Percentiles rank a stretch among this genome's conserved stretches.
Evolutionary conservation across 2,113 vertebrate genomes (phyloP).

Genomic region (Triplophysa rosa): DNA sequence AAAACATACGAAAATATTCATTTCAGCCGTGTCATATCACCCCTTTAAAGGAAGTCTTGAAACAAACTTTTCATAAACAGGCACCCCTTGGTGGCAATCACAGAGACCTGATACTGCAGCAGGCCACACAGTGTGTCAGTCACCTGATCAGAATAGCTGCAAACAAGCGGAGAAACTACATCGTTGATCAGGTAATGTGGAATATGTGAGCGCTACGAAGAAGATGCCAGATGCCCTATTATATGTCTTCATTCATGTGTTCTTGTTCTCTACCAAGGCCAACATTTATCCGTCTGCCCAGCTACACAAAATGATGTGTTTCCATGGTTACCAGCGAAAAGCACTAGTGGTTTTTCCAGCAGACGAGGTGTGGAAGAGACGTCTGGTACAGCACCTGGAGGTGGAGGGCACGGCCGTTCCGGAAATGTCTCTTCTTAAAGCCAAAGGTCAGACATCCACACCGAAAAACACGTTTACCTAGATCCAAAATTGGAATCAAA

Average conservation of each 20-base stretch:
- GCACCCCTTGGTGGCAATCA: slow-evolving; percentile 58
- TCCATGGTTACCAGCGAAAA: slow-evolving; percentile 76
- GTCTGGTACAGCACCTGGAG: slow-evolving; percentile 71
- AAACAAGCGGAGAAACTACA: slow-evolving; percentile 81
- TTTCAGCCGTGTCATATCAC: no score
- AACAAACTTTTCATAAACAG: slow-evolving; percentile 40
- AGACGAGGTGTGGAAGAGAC: slow-evolving; percentile 81
- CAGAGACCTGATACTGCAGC: slow-evolving; percentile 76
- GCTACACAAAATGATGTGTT: slow-evolving; percentile 81
- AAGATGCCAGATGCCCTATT: background rate
- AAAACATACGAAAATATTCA: no score
- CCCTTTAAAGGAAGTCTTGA: no score
- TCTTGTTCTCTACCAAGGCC: slow-evolving; percentile 67
- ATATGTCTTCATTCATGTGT: background rate
- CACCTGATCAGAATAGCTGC: slow-evolving; percentile 83
- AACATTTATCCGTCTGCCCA: slow-evolving; percentile 87
- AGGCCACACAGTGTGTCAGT: slow-evolving; percentile 86
- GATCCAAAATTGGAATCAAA: no score
- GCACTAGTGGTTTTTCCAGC: slow-evolving; percentile 81
- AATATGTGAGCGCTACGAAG: background rate
- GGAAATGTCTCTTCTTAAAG: slow-evolving; percentile 83
- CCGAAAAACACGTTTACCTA: no score
- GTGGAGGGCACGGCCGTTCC: slow-evolving; percentile 77
- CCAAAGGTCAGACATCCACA: slow-evolving; percentile 78
- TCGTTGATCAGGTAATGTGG: slow-evolving; percentile 84